Percentiles rank a stretch among this genome's conserved stretches.
phyloP scores from a whole-genome alignment of 1,140 invertebrate genomes.

The Battus philenor region DNA sequence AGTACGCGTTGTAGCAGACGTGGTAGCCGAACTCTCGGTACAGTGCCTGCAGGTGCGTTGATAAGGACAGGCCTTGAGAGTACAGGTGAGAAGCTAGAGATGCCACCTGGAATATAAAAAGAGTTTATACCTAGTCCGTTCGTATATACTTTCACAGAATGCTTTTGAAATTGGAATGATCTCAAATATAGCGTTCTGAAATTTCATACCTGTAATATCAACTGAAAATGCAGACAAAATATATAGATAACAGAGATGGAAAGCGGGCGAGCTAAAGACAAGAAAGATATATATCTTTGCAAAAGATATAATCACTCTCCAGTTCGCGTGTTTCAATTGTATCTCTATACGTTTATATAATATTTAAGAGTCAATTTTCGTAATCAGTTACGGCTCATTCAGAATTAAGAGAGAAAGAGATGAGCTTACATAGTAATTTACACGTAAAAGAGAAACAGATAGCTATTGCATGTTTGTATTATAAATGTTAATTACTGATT shows the following conservation, averaged over 20 bases:
- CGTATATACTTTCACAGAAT: neutral
- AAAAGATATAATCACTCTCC: no score
- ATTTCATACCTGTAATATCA: neutral
- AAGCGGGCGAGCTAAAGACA: neutral
- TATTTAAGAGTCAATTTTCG: no score
- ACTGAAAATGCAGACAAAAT: neutral
- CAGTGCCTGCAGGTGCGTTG: slow-evolving; percentile 87
- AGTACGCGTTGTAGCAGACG: slow-evolving; percentile 91
- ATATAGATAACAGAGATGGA: neutral
- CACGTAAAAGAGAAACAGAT: no score
- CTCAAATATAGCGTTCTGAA: neutral
- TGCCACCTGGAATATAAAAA: slow-evolving; percentile 69
- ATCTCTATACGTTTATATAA: no score
- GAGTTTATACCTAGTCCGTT: neutral
- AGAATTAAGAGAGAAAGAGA: no score
- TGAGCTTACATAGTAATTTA: no score
- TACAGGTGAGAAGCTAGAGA: slow-evolving; percentile 88
- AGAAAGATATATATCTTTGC: no score
- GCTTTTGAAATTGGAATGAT: neutral
- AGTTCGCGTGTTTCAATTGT: no score
- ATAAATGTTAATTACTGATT: no score
- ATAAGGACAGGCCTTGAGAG: slow-evolving; percentile 80
- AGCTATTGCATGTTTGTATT: no score
- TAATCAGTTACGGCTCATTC: no score
- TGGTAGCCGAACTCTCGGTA: slow-evolving; percentile 93